Evolutionary conservation across 2,113 vertebrate genomes (phyloP), one percentile per base, ranked within the genome.

Genomic region (Anolis carolinensis): DNA sequence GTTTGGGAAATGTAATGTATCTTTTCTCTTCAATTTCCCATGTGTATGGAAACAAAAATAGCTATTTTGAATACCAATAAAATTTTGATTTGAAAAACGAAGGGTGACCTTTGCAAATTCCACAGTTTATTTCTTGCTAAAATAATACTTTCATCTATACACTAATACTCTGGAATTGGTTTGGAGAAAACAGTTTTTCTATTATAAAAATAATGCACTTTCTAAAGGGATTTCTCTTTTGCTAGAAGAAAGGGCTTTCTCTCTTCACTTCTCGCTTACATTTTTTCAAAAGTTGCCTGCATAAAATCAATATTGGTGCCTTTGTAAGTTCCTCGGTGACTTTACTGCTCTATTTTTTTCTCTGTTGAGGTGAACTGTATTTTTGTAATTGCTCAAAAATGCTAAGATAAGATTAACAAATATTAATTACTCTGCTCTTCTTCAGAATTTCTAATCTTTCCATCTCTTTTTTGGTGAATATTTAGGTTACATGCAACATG

Each of bases 321-420:
- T 72, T 85, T 87, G 5, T 90, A 86, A 52, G 89, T 92, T 81
- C 25, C 86, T 62, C 79, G 44, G 30, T 52, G 73, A 2, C 10
- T 16, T 86, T 16, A 67, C 39, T 39, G 11, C n/a, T 62, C 2
- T 2, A 36, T 73, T 74, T 34, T 84, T 63, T 74, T 18, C 1
- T 72, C 76, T 75, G 0, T 82, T 52, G 59, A 79, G 74, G 82
- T 30, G 36, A 89, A 70, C 79, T 81, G 0, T 0, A 8, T 89
- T 0, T 87, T 91, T 90, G 88, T 76, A 65, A 78, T 50, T 90
- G 84, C 67, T 50, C 77, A 55, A 86, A 10, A 81, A 85, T 27
- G 36, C 1, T 32, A 83, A 27, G 39, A 5, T 11, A 73, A 68
- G 39, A 44, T 63, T 44, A 73, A 70, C 48, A 39, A 34, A 5